Evolutionary conservation across 1,140 invertebrate species (phyloP).

Genomic region (Sogatella furcifera): DNA sequence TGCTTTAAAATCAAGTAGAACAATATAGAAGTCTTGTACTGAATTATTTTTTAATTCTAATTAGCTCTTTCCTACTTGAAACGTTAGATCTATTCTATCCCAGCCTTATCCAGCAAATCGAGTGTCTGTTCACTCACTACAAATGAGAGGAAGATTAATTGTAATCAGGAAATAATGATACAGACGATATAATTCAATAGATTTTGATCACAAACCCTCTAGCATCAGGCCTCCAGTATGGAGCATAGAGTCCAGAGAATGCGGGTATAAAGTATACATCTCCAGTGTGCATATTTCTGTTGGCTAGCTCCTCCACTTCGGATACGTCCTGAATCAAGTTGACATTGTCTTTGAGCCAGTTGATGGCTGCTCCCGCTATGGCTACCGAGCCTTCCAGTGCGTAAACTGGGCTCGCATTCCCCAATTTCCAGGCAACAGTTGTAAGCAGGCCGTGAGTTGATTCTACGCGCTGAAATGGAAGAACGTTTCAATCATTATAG

Average conservation of each 20-base stretch:
- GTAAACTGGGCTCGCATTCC: constrained; percentile 67
- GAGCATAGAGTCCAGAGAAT: constrained; percentile 89
- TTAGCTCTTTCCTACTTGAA: no score
- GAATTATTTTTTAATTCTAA: no score
- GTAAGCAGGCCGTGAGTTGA: constrained; percentile 85
- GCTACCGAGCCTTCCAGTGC: constrained; percentile 90
- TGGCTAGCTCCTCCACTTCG: constrained; percentile 50
- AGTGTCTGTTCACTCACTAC: no score
- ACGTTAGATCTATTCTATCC: no score
- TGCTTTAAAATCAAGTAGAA: no score
- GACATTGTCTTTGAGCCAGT: constrained; percentile 54
- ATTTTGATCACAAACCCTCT: constrained; percentile 50
- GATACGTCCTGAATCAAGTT: constrained; percentile 40
- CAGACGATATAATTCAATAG: no score
- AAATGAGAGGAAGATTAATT: no score
- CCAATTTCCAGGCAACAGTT: constrained; percentile 87
- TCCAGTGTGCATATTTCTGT: constrained; percentile 47
- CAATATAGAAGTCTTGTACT: no score
- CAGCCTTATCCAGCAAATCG: no score
- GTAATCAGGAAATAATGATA: no score
- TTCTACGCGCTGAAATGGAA: constrained; percentile 46
- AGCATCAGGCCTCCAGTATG: constrained; percentile 87
- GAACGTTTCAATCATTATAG: no score
- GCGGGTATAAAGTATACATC: constrained; percentile 92
- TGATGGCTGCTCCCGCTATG: constrained; percentile 68